phyloP scores from a whole-genome alignment of 2,888 invertebrate species.

The Quadroppia sp. region DNA sequence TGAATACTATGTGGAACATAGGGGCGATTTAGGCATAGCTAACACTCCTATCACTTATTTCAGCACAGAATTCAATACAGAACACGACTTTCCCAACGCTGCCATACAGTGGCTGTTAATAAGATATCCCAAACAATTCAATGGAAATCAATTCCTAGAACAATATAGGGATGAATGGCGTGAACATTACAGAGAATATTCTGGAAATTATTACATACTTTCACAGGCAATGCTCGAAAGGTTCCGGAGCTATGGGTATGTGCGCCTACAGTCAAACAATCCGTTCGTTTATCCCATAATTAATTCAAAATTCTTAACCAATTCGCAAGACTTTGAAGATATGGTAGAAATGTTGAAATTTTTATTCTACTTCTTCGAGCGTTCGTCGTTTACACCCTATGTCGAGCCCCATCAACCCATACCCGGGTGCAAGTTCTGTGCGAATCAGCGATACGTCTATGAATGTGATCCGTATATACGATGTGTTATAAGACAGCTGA shows the following conservation, averaged over 20 bases:
- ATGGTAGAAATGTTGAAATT: background rate
- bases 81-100: too few relatives aligned
- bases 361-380: background rate
- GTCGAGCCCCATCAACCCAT: background rate
- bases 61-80: background rate
- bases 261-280: background rate
- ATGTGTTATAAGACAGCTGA: constrained; percentile 6
- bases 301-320: background rate
- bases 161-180: background rate
- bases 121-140: too few relatives aligned
- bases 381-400: background rate
- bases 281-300: background rate
- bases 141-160: background rate
- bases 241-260: background rate
- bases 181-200: background rate
- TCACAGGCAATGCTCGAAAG: background rate
- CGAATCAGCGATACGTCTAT: background rate
- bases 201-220: background rate
- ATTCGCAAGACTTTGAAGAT: background rate
- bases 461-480: background rate
- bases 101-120: too few relatives aligned
- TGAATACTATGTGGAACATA: background rate
- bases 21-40: background rate
- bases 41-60: background rate
- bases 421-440: constrained; percentile 9